Evolutionary conservation across 2,888 invertebrate genomes (phyloP).

Genomic region (Meganola albula): DNA sequence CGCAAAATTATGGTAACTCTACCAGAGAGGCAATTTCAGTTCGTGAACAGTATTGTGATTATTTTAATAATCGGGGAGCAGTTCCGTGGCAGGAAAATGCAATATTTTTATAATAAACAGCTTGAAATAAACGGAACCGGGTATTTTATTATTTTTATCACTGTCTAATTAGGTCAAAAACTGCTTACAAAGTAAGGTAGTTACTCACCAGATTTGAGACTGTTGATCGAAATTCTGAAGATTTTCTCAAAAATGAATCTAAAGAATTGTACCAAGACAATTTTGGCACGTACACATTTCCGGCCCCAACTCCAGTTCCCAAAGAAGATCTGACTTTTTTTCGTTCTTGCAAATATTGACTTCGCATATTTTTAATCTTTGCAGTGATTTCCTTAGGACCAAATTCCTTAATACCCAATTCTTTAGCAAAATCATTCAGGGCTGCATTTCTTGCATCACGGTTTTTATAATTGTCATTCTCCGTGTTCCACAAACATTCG

Average conservation of each 20-base stretch:
- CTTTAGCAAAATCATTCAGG: constrained; percentile 5
- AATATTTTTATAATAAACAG: constrained; percentile 1
- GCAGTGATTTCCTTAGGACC: constrained; percentile 4
- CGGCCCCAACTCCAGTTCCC: constrained; percentile 4
- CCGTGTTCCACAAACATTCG: constrained; percentile 7
- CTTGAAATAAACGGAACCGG: constrained; percentile 1
- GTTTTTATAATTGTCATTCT: constrained; percentile 5
- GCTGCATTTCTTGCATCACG: constrained; percentile 9
- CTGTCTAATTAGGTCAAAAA: not conserved
- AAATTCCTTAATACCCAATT: constrained; percentile 5
- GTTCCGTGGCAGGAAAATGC: constrained; percentile 5
- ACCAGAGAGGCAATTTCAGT: constrained; percentile 3
- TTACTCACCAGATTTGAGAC: constrained; percentile 2
- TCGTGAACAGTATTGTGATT: constrained; percentile 7
- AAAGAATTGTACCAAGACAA: constrained; percentile 3
- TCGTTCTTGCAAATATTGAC: constrained; percentile 5
- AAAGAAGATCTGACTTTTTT: constrained; percentile 3
- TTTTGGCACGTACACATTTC: not conserved
- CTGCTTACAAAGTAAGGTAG: constrained; percentile 1
- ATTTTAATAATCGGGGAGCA: constrained; percentile 8
- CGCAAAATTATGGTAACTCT: constrained; percentile 1
- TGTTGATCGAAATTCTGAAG: constrained; percentile 4
- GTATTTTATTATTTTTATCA: not conserved
- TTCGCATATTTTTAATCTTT: constrained; percentile 5
- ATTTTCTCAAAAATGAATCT: constrained; percentile 4